Conservation (phyloP, 1,140 invertebrate species). For the Grapholita molesta region DNA sequence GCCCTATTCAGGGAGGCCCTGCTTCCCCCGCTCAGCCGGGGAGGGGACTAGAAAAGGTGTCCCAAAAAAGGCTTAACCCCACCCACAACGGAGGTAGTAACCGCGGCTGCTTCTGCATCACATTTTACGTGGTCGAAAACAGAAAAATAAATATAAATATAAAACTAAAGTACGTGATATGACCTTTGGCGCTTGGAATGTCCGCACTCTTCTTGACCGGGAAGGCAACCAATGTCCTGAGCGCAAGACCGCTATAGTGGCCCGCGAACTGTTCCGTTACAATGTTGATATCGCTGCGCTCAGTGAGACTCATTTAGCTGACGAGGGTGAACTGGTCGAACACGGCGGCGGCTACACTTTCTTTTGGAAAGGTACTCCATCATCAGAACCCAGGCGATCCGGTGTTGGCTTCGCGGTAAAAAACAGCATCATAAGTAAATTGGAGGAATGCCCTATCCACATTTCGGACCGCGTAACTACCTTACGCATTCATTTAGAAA, state of each 20-base stretch:
- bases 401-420: conserved; percentile 7
- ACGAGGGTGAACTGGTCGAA: too few relatives aligned
- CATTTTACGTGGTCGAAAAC: conserved; percentile 19
- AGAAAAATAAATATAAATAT: conserved; percentile 14
- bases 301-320: conserved; percentile 11
- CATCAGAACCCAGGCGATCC: background rate
- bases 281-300: background rate
- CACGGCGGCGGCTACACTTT: too few relatives aligned
- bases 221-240: conserved; percentile 23
- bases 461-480: conserved; percentile 23
- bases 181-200: conserved; percentile 32
- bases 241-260: conserved; percentile 30
- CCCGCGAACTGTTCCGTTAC: conserved; percentile 26
- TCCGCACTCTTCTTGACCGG: conserved; percentile 30
- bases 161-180: conserved; percentile 5
- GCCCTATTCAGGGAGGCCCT: conserved; percentile 35
- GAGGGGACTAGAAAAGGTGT: conserved; percentile 40
- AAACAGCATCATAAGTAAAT: background rate
- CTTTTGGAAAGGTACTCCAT: conserved; percentile 25
- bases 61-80: conserved; percentile 29
- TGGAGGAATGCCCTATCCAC: conserved; percentile 11
- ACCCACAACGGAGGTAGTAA: conserved; percentile 12
- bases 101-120: conserved; percentile 28
- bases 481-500: conserved; percentile 24
- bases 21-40: conserved; percentile 29